Base-by-base conservation (phyloP, 2,888 invertebrate genomes). In the Metalampra italica region DNA sequence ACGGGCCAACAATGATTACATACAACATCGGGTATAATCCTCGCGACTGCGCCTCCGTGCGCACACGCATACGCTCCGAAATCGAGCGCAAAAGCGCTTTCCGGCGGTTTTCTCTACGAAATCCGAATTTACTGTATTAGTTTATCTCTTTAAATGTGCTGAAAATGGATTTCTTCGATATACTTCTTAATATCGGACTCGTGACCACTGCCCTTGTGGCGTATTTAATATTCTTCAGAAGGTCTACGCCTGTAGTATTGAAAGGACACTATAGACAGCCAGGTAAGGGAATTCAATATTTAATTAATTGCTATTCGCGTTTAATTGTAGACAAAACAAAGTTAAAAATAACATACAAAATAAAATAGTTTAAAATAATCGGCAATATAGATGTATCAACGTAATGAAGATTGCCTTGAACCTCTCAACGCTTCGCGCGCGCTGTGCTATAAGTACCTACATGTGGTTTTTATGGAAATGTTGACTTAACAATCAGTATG, bases 141-240 rank as follows among this genome's bases (percentile, higher is more conserved):
- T 32, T 32, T 32, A n/a, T n/a, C 36, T 22, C 11, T 36, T n/a
- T n/a, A 36, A 36, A 36, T 36, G 36, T 36, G 36, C 2, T 36
- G 32, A 39, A 39, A 5, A 86, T 85, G 83, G 81, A 82, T 66
- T 43, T 84, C 32, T 78, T 78, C 32, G 82, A 84, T 49, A 46
- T 87, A 3, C 60, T 87, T 0, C 57, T 83, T 1, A 76, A 81
- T 55, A 68, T 73, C 1, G 86, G 86, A 0, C 53, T 84, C 36
- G 74, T 83, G 43, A 83, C 82, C 0, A 60, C 68, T 22, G 75
- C 68, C 11, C 53, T 87, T 42, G 84, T 82, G 15, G 57, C 64
- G 1, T 89, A 87, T 59, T 68, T 87, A 38, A 60, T 83, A 50
- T 66, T 83, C 48, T 66, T 84, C 43, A 75, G 68, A 51, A 78